Percentiles rank a stretch among this genome's conserved stretches.
These are phyloP conservation scores for Spheniscus mendiculus DNA, from an alignment of 2,113 vertebrate species.

Conservation along the genomic window DNA sequence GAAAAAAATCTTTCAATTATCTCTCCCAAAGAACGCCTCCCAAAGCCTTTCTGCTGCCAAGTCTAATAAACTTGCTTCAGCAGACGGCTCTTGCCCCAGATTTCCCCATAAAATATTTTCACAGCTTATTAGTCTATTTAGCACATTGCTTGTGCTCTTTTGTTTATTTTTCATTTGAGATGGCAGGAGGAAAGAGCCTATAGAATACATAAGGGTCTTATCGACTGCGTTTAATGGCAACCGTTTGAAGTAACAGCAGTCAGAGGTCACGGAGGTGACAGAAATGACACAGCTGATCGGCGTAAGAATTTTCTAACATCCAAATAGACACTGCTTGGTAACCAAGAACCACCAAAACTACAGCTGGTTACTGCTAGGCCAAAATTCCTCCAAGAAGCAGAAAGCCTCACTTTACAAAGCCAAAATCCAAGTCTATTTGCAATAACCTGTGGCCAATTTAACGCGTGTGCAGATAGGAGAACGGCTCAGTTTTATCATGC, in stretches of 20 bases:
- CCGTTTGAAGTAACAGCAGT: background rate
- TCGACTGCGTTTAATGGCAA: background rate
- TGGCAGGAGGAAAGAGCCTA: background rate
- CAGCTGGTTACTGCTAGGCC: background rate
- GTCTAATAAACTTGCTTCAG: slow-evolving; percentile 41
- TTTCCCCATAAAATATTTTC: slow-evolving; percentile 68
- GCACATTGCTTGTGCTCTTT: slow-evolving; percentile 18
- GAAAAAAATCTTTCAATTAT: slow-evolving; percentile 69
- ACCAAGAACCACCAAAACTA: background rate
- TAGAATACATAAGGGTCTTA: background rate
- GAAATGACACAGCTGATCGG: background rate
- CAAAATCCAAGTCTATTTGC: background rate
- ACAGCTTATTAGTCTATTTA: slow-evolving; percentile 60
- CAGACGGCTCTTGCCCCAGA: slow-evolving; percentile 69
- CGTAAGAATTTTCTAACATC: background rate
- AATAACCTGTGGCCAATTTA: background rate
- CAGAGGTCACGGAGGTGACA: background rate
- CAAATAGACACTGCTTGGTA: background rate
- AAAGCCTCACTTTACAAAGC: background rate
- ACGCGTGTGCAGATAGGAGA: rapidly evolving
- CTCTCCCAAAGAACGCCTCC: slow-evolving; percentile 47
- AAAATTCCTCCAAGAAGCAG: background rate
- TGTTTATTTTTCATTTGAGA: slow-evolving; percentile 39
- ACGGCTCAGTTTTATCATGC: rapidly evolving
- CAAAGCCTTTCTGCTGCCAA: slow-evolving; percentile 58